Evolutionary conservation across 1,140 invertebrate species (phyloP).

Genomic region (Heliconius himera): DNA sequence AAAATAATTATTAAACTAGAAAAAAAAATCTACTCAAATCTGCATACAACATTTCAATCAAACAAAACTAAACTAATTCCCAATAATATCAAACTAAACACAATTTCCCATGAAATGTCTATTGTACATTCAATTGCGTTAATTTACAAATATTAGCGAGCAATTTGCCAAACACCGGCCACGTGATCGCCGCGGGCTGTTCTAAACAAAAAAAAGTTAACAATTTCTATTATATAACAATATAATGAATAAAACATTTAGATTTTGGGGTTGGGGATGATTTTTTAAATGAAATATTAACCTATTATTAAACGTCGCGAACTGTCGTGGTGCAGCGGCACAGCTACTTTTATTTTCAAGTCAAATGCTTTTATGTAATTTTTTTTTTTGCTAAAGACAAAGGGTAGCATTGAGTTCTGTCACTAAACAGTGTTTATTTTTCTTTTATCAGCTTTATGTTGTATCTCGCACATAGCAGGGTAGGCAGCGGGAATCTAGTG

Average conservation of each 20-base stretch:
- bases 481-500: too few relatives aligned
- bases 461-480: too few relatives aligned
- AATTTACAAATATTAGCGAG: conserved; percentile 64
- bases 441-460: too few relatives aligned
- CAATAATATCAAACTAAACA: not conserved
- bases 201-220: conserved; percentile 52
- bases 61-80: not conserved
- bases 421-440: too few relatives aligned
- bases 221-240: conserved; percentile 51
- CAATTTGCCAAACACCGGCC: conserved; percentile 53
- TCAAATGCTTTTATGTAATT: too few relatives aligned
- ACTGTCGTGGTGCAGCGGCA: too few relatives aligned
- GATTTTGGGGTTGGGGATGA: conserved; percentile 26
- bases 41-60: not conserved
- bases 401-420: too few relatives aligned
- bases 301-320: not conserved
- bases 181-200: conserved; percentile 57
- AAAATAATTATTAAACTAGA: too few relatives aligned
- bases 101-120: conserved; percentile 57
- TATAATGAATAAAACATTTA: conserved; percentile 64
- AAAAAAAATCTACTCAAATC: too few relatives aligned
- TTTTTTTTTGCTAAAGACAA: too few relatives aligned
- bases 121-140: conserved; percentile 55
- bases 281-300: conserved; percentile 1
- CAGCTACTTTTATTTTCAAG: too few relatives aligned